Percentiles rank a stretch among this genome's conserved stretches.
Evolutionary conservation across 2,113 vertebrate species (phyloP).

Genomic region (Nerophis lumbriciformis): DNA sequence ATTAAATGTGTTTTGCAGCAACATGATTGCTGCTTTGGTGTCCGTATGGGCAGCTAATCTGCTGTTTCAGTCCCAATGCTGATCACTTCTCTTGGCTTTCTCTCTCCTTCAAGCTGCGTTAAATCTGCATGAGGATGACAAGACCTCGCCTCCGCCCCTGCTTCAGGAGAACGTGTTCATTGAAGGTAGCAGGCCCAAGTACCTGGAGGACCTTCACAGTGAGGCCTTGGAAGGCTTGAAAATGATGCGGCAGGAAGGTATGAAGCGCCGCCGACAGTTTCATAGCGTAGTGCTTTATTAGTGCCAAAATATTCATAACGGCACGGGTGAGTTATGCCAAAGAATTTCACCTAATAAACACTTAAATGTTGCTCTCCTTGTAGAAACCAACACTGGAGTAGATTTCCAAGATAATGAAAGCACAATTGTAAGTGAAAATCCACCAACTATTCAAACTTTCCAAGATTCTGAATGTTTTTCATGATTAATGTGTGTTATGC

Average conservation of each 20-base stretch:
- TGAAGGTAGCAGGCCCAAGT: slow-evolving; percentile 77
- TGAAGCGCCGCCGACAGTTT: background rate
- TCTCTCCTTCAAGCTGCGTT: slow-evolving; percentile 44
- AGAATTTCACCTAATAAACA: too few species aligned
- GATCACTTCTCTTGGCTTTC: slow-evolving; percentile 17
- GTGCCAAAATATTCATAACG: slow-evolving; percentile 8
- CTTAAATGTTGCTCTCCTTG: slow-evolving; percentile 52
- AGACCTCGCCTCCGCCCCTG: slow-evolving; percentile 52
- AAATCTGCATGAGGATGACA: slow-evolving; percentile 68
- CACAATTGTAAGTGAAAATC: slow-evolving; percentile 59
- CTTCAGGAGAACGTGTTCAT: slow-evolving; percentile 90
- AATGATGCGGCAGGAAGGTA: slow-evolving; percentile 88
- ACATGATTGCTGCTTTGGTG: slow-evolving; percentile 12
- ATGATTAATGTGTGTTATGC: background rate
- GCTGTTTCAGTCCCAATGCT: slow-evolving; percentile 33
- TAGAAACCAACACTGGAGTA: slow-evolving; percentile 79
- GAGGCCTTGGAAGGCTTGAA: slow-evolving; percentile 89
- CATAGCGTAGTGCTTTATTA: slow-evolving; percentile 1
- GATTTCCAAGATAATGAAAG: slow-evolving; percentile 84
- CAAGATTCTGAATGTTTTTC: background rate
- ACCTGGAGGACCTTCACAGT: slow-evolving; percentile 87
- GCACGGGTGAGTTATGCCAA: background rate
- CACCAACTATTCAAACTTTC: background rate
- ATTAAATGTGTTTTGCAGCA: slow-evolving; percentile 25
- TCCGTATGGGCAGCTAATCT: slow-evolving; percentile 31